Percentiles rank a stretch among this genome's conserved stretches.
These are phyloP conservation scores for Chrysodeixis includens DNA, from an alignment of 2,888 invertebrate genomes.

Conservation along the genomic window DNA sequence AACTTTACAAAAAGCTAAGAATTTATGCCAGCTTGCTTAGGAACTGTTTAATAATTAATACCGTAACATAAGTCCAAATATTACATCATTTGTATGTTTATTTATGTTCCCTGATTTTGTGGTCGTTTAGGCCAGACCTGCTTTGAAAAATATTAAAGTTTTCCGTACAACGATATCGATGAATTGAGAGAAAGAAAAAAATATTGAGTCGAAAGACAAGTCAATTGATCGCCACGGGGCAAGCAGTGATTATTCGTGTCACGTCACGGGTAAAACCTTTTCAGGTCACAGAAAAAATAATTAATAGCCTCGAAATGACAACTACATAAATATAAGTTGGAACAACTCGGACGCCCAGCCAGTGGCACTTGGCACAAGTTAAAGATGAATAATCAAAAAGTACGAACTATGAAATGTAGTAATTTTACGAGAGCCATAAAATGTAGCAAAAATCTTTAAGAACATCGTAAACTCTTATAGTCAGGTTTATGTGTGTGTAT, in stretches of 20 bases:
- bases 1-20: too few relatives aligned
- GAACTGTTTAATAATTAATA: too few relatives aligned
- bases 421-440: conserved; percentile 73
- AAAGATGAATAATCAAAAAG: conserved; percentile 48
- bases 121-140: too few relatives aligned
- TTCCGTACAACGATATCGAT: not conserved
- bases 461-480: conserved; percentile 64
- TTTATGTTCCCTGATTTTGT: too few relatives aligned
- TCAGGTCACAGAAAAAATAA: not conserved
- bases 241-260: not conserved
- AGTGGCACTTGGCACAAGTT: conserved; percentile 40
- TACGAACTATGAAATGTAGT: conserved; percentile 61
- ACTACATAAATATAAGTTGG: not conserved
- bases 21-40: too few relatives aligned
- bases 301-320: not conserved
- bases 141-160: not conserved
- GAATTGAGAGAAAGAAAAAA: not conserved
- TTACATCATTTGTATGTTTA: too few relatives aligned
- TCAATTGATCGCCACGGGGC: not conserved
- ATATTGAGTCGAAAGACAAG: not conserved
- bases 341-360: not conserved
- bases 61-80: too few relatives aligned
- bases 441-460: conserved; percentile 66
- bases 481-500: conserved; percentile 65
- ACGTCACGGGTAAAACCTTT: not conserved